A percentile compares a stretch with the other conserved stretches of the same genome.
Conservation (phyloP, 2,888 invertebrate species). For the Agrotis clavis region DNA sequence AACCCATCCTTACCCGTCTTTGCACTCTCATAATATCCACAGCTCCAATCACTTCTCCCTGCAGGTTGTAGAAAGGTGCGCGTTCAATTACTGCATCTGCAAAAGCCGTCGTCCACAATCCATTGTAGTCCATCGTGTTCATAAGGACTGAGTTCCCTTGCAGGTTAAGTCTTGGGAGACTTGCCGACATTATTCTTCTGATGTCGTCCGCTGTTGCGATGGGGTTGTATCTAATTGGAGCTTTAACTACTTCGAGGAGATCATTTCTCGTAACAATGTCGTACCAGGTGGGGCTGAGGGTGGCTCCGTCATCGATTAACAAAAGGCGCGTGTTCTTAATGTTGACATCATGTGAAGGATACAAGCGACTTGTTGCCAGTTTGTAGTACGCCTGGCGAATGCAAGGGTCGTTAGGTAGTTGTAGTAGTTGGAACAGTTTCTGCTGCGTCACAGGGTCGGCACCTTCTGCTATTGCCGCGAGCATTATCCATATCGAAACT, state of each 20-base stretch:
- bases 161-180: slow-evolving; percentile 44
- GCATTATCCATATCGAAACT: slow-evolving; percentile 50
- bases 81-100: slow-evolving; percentile 49
- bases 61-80: slow-evolving; percentile 60
- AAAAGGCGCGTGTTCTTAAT: slow-evolving; percentile 57
- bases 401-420: slow-evolving; percentile 61
- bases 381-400: slow-evolving; percentile 60
- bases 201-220: slow-evolving; percentile 37
- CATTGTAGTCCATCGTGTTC: slow-evolving; percentile 62
- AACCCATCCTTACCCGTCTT: slow-evolving; percentile 50
- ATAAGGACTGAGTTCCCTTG: slow-evolving; percentile 65
- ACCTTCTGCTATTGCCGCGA: slow-evolving; percentile 62
- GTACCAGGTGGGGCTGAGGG: slow-evolving; percentile 59
- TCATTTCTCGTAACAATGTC: slow-evolving; percentile 46
- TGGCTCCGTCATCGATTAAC: slow-evolving; percentile 58
- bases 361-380: slow-evolving; percentile 41
- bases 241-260: slow-evolving; percentile 42
- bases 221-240: slow-evolving; percentile 54
- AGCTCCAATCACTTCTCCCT: slow-evolving; percentile 55
- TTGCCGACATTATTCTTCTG: slow-evolving; percentile 40
- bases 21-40: slow-evolving; percentile 64
- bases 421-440: slow-evolving; percentile 59
- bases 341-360: slow-evolving; percentile 42
- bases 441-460: slow-evolving; percentile 44
- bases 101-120: slow-evolving; percentile 64